phyloP scores from a whole-genome alignment of 2,888 invertebrate genomes.

The Pristionchus fissidentatus region DNA sequence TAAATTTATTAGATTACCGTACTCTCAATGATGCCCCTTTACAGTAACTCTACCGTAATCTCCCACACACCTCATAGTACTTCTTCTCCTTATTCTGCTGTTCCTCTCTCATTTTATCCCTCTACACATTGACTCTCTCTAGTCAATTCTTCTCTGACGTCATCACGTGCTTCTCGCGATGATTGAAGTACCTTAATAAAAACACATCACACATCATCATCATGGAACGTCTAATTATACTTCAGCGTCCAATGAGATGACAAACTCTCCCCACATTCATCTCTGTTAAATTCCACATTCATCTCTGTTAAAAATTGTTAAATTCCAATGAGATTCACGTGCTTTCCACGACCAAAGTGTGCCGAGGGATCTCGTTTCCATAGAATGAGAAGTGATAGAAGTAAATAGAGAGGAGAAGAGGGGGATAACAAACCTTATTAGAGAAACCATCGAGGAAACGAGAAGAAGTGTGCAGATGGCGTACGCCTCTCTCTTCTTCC shows the following conservation, averaged over 20 bases:
- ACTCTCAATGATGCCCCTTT: not conserved
- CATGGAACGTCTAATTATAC: no score
- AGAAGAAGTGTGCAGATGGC: slow-evolving; percentile 53
- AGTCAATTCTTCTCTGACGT: slow-evolving; percentile 60
- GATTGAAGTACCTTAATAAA: slow-evolving; percentile 61
- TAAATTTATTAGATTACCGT: no score
- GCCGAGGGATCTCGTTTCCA: not conserved
- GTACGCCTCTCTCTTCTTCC: slow-evolving; percentile 55
- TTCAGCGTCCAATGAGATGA: slow-evolving; percentile 51
- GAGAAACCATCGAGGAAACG: slow-evolving; percentile 50
- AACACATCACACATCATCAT: no score
- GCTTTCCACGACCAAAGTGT: not conserved
- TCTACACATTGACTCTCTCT: slow-evolving; percentile 45
- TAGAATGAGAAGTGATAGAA: no score
- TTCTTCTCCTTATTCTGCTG: slow-evolving; percentile 43
- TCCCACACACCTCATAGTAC: slow-evolving; percentile 50
- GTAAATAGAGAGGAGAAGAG: not conserved
- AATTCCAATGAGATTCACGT: not conserved
- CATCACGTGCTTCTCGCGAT: slow-evolving; percentile 62
- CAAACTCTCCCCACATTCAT: slow-evolving; percentile 54
- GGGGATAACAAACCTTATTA: slow-evolving; percentile 41
- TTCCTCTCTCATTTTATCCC: slow-evolving; percentile 48
- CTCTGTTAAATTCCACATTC: slow-evolving; percentile 50
- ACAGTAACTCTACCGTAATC: not conserved
- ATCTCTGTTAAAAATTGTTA: no score